A percentile compares a stretch with the other conserved stretches of the same genome.
These are phyloP conservation scores for Saccostrea glomerata DNA, from an alignment of 1,140 invertebrate genomes.

Conservation along the genomic window DNA sequence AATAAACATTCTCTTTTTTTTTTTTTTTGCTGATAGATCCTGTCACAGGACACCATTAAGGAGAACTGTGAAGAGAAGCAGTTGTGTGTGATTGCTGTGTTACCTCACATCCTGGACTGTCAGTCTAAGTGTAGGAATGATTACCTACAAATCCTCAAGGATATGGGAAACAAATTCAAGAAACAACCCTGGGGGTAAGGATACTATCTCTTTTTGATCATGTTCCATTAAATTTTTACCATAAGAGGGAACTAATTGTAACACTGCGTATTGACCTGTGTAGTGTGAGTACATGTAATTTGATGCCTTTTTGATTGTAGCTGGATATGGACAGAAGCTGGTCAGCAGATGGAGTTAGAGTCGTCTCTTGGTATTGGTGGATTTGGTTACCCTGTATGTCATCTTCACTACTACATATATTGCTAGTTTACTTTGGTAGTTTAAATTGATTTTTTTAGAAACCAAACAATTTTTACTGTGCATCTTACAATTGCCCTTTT, in stretches of 20 bases:
- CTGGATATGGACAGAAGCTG: conserved; percentile 97
- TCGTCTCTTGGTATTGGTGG: conserved; percentile 94
- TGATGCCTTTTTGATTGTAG: conserved; percentile 79
- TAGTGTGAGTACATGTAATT: not conserved
- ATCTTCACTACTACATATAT: no score
- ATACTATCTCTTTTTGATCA: not conserved
- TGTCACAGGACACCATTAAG: conserved; percentile 83
- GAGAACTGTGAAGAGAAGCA: conserved; percentile 90
- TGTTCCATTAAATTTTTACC: no score
- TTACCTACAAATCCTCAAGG: conserved; percentile 88
- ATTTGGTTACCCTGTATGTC: conserved; percentile 83
- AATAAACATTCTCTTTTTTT: not conserved
- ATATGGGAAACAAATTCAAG: conserved; percentile 95
- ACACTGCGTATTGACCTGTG: no score
- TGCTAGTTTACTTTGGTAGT: no score
- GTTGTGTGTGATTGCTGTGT: conserved; percentile 94
- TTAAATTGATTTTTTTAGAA: no score
- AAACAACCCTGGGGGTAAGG: conserved; percentile 96
- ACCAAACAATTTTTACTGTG: no score
- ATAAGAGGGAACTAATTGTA: no score
- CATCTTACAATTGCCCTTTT: conserved; percentile 79
- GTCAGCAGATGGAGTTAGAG: conserved; percentile 90
- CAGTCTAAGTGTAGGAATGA: conserved; percentile 95
- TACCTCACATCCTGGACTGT: conserved; percentile 99
- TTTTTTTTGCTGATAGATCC: conserved; percentile 77